phyloP scores from a whole-genome alignment of 64 coral and sea anemone species.

The Dendrophyllia cribrosa region DNA sequence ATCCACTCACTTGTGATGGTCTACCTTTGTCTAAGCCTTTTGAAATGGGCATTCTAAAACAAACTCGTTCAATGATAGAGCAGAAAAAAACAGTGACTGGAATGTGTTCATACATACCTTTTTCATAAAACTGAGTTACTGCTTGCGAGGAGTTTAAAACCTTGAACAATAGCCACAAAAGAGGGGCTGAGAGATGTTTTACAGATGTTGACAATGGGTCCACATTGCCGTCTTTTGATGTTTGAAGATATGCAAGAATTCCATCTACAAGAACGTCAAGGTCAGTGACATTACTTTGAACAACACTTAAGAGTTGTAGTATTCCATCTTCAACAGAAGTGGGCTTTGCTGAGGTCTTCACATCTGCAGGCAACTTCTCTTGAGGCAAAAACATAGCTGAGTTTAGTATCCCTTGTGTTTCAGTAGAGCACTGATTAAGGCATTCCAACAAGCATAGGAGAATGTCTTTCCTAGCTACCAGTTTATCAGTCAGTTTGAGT shows the following conservation, averaged over 20 bases:
- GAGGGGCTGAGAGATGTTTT: conserved; percentile 76
- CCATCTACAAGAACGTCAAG: conserved; percentile 25
- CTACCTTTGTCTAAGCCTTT: too few relatives aligned
- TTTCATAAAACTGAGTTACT: conserved; percentile 68
- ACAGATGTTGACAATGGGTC: background rate
- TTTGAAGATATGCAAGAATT: conserved; percentile 60
- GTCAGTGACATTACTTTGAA: conserved; percentile 64
- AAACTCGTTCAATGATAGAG: too few relatives aligned
- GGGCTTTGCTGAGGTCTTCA: conserved; percentile 37
- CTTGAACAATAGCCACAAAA: conserved; percentile 84
- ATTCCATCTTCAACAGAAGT: conserved; percentile 87
- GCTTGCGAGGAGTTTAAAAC: conserved; percentile 63
- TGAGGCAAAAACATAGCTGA: background rate
- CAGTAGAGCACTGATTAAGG: conserved; percentile 46
- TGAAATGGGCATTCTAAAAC: too few relatives aligned
- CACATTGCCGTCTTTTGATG: background rate
- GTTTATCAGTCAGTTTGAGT: background rate
- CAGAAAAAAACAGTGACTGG: too few relatives aligned
- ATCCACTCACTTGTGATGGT: too few relatives aligned
- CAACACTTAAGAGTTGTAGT: conserved; percentile 75
- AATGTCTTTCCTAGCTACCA: conserved; percentile 8
- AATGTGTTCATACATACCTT: conserved; percentile 48
- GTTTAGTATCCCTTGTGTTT: conserved; percentile 29
- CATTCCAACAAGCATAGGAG: conserved; percentile 45
- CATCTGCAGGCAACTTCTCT: conserved; percentile 2